Evolutionary conservation across 2,113 vertebrate species (phyloP), one percentile per base, ranked within the genome.

Genomic region (Gambusia holbrooki): DNA sequence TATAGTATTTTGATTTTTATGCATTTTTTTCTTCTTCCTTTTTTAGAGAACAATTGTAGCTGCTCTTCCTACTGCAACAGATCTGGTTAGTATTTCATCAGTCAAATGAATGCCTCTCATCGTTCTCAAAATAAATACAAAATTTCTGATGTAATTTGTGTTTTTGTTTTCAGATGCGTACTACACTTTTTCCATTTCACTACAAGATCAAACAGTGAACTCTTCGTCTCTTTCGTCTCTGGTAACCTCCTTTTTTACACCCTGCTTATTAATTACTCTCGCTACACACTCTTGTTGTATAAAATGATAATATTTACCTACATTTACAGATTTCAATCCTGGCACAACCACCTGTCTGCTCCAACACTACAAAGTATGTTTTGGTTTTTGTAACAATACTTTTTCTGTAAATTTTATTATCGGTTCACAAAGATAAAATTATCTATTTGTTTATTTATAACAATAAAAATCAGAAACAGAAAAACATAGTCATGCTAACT

Each of bases 51-150:
- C n/a, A 76, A 6, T 37, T 94, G 92, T 73, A 78, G 12, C 74
- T 94, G 93, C 76, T 82, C 83, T 0, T 6, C 73, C n/a, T 89
- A 79, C 70, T 95, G 93, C 86, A 84, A 0, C 29, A n/a, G 68
- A 60, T 68, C 65, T 19, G 87, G 93, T 94, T 35, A 78, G 91
- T 85, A 37, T 62, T 63, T 66, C 4, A 48, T 32, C 7, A n/a
- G 8, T n/a, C 5, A 2, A 58, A 64, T 1, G 77, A 74, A 62
- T 45, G 11, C 22, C 35, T 12, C 13, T 42, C 5, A 62, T 71
- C 25, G 22, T 48, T 5, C 28, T 9, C 9, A 25, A 14, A 30
- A 58, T 13, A 14, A 29, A 69, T 35, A 17, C 28, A 29, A 25
- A 66, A 1, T 63, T 51, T 63, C 15, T 11, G 4, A 3, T 51